Base-by-base conservation (phyloP, 2,113 vertebrate genomes). In the Corapipo altera region DNA sequence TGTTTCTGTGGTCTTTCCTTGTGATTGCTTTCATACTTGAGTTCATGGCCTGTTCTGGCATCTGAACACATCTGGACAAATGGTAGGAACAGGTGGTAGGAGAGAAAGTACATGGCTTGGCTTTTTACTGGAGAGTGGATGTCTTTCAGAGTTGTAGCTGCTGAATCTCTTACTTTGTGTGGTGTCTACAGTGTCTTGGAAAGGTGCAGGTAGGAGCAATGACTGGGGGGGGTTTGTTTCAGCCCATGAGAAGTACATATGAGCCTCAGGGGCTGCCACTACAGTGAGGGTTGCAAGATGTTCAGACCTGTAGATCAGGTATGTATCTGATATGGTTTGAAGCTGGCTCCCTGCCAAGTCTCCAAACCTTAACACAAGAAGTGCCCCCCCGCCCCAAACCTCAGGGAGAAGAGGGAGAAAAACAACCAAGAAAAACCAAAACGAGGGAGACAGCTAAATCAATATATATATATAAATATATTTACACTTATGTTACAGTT, bases 1-100 rank as follows among this genome's bases (percentile, higher is more conserved):
- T 11, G 3, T 79, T 87, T 84, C 61, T 82, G 48, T 69, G 84
- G 32, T 85, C 74, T 77, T 92, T 30, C n/a, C 49, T 62, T 28
- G 37, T 15, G 23, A 35, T 11, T 51, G 15, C n/a, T 83, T 89
- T 77, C 0, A 0, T 43, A 20, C 22, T 28, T 0, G 0, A 35
- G 11, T 67, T 82, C 33, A 5, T 21, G 62, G 67, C 30, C 51
- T 1, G 3, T 74, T 93, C 24, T 52, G 39, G 64, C 51, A 15
- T 80, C 55, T 59, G 30, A 89, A 48, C 61, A n/a, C 89, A 77
- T 74, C 72, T 92, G 91, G 49, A 48, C 44, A 48, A 48, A 14
- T 21, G 71, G 11, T 58, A 54, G 66, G 80, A 88, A 15, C 79
- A 80, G 51, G 69, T 91, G 84, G 72, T 54, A 57, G 69, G 13